phyloP scores from a whole-genome alignment of 2,113 vertebrate genomes.

The Poicephalus meyeri region DNA sequence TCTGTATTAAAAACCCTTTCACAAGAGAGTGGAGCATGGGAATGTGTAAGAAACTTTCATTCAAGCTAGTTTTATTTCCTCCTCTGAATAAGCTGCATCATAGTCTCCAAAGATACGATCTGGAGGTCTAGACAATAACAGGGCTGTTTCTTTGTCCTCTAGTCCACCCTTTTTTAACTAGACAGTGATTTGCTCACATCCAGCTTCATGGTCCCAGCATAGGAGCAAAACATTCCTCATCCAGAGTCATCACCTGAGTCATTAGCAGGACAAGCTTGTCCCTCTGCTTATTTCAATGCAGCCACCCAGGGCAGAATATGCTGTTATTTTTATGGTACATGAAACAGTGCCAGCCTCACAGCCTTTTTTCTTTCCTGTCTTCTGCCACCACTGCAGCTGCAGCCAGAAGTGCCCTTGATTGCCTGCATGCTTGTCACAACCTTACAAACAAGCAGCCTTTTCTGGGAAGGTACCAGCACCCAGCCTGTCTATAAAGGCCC shows the following conservation, averaged over 20 bases:
- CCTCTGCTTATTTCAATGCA: background rate
- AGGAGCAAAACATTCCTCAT: background rate
- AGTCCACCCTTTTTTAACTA: background rate
- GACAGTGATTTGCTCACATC: background rate
- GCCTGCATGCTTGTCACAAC: accelerated
- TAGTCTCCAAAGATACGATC: background rate
- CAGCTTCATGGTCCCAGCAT: background rate
- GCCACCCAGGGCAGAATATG: background rate
- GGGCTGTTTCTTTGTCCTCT: background rate
- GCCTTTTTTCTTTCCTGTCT: background rate
- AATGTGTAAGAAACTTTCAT: background rate
- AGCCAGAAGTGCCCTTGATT: background rate
- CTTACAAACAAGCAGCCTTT: background rate
- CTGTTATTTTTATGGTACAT: background rate
- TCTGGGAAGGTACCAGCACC: background rate
- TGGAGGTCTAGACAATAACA: background rate
- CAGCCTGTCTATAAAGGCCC: background rate
- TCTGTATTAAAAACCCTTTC: conserved; percentile 6
- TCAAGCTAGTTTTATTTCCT: conserved; percentile 4
- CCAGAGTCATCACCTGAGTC: background rate
- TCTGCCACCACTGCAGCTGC: background rate
- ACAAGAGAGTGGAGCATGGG: background rate
- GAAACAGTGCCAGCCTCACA: background rate
- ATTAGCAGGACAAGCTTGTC: background rate
- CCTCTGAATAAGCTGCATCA: background rate